Evolutionary conservation across 2,113 vertebrate species (phyloP).

Genomic region (Mystacornis crossleyi): DNA sequence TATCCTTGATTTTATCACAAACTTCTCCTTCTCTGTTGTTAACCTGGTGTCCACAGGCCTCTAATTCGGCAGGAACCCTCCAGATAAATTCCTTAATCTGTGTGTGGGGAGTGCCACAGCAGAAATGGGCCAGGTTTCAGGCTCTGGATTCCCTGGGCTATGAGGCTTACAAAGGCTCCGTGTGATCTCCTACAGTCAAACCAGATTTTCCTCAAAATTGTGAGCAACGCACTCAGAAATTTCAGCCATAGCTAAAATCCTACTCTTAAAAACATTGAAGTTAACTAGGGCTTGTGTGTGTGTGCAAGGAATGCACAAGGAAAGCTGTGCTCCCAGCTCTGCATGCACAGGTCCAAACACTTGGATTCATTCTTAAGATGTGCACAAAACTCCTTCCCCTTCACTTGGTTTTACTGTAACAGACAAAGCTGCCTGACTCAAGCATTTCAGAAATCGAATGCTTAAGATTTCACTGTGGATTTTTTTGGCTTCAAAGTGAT

Average conservation of each 20-base stretch:
- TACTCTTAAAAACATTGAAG: fast-evolving
- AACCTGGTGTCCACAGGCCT: not conserved
- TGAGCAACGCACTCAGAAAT: not conserved
- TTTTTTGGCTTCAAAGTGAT: conserved; percentile 70
- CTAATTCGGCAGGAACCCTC: not conserved
- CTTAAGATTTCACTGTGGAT: conserved; percentile 51
- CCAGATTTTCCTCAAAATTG: not conserved
- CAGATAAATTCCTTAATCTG: not conserved
- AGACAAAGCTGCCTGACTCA: conserved; percentile 40
- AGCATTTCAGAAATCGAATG: conserved; percentile 44
- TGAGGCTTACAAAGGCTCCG: not conserved
- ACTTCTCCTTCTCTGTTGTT: not conserved
- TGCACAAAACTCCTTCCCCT: conserved; percentile 1
- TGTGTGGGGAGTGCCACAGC: not conserved
- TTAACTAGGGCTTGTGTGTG: not conserved
- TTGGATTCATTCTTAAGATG: not conserved
- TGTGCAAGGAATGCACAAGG: not conserved
- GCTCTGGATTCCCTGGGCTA: not conserved
- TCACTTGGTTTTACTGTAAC: conserved; percentile 29
- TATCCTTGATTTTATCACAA: not conserved
- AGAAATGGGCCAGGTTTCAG: not conserved
- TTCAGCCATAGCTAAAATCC: not conserved
- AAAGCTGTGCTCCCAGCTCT: not conserved
- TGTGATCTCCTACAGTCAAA: not conserved
- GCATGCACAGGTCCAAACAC: not conserved